phyloP scores from a whole-genome alignment of 2,888 invertebrate genomes.

The Eubasilissa splendida region DNA sequence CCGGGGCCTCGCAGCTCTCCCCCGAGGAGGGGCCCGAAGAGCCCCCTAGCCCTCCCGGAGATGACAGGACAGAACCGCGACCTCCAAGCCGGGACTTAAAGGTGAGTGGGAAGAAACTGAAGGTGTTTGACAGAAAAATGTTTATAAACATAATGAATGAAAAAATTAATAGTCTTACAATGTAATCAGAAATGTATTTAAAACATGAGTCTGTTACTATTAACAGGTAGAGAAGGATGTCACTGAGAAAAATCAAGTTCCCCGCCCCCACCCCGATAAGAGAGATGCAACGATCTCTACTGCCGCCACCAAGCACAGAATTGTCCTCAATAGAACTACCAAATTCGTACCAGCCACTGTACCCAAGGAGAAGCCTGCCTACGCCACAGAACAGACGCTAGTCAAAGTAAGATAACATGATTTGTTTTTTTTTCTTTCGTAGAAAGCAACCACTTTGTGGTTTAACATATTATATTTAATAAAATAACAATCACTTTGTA shows the following conservation, averaged over 20 bases:
- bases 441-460: too few relatives aligned
- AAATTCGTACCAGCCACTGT: conserved; percentile 58
- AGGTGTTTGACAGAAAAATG: too few relatives aligned
- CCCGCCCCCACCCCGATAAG: not conserved
- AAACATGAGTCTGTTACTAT: not conserved
- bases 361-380: conserved; percentile 58
- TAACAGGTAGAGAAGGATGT: conserved; percentile 14
- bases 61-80: conserved; percentile 1
- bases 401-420: conserved; percentile 64
- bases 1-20: not conserved
- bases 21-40: conserved; percentile 10
- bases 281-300: conserved; percentile 3
- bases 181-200: not conserved
- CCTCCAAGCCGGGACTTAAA: conserved; percentile 26
- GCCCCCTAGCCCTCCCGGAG: conserved; percentile 9
- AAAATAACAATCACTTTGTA: too few relatives aligned
- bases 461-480: too few relatives aligned
- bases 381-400: conserved; percentile 66
- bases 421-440: too few relatives aligned
- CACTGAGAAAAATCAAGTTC: not conserved
- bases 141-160: not conserved
- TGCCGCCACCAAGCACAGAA: conserved; percentile 60
- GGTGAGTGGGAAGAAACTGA: not conserved
- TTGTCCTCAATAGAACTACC: conserved; percentile 60
- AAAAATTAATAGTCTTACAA: not conserved